A percentile compares a stretch with the other conserved stretches of the same genome.
Conservation (phyloP, 2,888 invertebrate genomes). For the Branchinecta sandiegonensis region DNA sequence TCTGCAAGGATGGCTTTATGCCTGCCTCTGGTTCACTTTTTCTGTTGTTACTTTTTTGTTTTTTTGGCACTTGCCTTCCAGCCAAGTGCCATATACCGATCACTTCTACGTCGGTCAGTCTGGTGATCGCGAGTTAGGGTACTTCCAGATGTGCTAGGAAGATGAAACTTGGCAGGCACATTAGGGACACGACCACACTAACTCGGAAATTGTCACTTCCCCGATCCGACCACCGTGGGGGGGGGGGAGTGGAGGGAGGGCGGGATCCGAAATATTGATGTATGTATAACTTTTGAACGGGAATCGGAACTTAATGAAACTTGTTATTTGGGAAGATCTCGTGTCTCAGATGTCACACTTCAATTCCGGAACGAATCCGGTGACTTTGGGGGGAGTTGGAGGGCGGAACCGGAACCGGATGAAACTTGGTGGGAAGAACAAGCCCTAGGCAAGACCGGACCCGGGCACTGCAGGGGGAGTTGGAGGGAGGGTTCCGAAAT, state of each 20-base stretch:
- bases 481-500: not conserved
- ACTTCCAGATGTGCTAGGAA: no score
- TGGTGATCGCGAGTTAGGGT: not conserved
- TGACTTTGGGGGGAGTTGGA: not conserved
- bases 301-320: not conserved
- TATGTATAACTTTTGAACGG: not conserved
- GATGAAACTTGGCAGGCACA: no score
- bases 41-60: not conserved
- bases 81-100: not conserved
- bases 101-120: not conserved
- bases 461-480: not conserved
- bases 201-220: not conserved
- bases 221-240: not conserved
- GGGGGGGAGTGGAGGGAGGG: not conserved
- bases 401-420: not conserved
- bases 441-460: not conserved
- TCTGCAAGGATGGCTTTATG: no score
- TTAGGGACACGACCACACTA: not conserved
- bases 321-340: not conserved
- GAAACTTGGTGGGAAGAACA: not conserved
- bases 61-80: not conserved
- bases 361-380: not conserved
- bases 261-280: not conserved
- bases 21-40: no score
- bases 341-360: not conserved